Evolutionary conservation across 1,140 invertebrate genomes (phyloP).

Genomic region (Thrips palmi): DNA sequence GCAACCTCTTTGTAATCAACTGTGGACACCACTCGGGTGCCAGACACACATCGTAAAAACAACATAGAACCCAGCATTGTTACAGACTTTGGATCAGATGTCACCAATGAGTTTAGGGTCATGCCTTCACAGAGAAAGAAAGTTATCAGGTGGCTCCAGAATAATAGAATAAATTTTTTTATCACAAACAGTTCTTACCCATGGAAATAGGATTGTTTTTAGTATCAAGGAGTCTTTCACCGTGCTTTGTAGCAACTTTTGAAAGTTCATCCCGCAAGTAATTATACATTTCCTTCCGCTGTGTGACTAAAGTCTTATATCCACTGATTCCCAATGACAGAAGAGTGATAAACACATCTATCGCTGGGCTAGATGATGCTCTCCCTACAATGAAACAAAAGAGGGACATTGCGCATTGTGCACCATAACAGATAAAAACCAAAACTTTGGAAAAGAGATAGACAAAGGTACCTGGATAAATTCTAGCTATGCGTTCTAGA

Average conservation of each 20-base stretch:
- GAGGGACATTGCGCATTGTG: not conserved
- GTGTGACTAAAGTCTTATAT: constrained; percentile 40
- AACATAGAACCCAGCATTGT: constrained; percentile 50
- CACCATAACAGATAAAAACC: not conserved
- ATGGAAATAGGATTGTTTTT: constrained; percentile 59
- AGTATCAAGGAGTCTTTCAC: constrained; percentile 43
- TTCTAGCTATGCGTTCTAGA: constrained; percentile 46
- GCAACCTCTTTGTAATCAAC: constrained; percentile 34
- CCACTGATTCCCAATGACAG: constrained; percentile 50
- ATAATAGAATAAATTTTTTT: not conserved
- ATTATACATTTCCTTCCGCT: constrained; percentile 43
- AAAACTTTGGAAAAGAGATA: constrained; percentile 2
- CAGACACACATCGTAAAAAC: constrained; percentile 50
- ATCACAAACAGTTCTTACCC: constrained; percentile 28
- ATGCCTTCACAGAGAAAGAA: constrained; percentile 20
- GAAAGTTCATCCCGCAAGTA: constrained; percentile 42
- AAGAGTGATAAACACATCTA: constrained; percentile 69
- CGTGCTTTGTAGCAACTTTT: constrained; percentile 37
- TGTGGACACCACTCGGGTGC: constrained; percentile 39
- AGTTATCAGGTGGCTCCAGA: not conserved
- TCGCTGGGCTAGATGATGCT: constrained; percentile 50
- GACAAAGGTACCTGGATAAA: constrained; percentile 45
- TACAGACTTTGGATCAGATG: constrained; percentile 26
- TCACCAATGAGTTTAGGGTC: constrained; percentile 20
- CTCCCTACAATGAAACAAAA: constrained; percentile 28